These are phyloP conservation scores for Lasioglossum morio DNA, from an alignment of 2,888 invertebrate species.

Conservation along the genomic window DNA sequence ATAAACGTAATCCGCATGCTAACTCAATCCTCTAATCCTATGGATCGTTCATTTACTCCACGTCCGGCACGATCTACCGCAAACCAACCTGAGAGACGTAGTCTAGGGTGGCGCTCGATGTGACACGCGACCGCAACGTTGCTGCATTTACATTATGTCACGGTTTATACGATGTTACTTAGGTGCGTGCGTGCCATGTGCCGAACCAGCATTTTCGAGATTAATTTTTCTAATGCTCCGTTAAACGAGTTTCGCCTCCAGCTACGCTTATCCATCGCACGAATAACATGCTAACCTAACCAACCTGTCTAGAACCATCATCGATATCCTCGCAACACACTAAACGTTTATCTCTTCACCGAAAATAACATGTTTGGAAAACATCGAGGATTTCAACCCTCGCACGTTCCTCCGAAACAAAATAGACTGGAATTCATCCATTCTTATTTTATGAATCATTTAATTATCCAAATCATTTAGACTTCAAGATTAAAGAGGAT, in stretches of 20 bases:
- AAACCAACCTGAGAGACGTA: slow-evolving; percentile 73
- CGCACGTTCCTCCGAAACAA: too few species aligned
- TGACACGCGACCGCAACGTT: slow-evolving; percentile 81
- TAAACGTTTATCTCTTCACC: not conserved
- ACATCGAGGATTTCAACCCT: too few species aligned
- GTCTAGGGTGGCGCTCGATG: slow-evolving; percentile 75
- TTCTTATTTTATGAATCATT: too few species aligned
- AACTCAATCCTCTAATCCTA: slow-evolving; percentile 62
- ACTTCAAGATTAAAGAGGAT: too few species aligned
- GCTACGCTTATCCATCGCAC: slow-evolving; percentile 27
- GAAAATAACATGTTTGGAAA: not conserved
- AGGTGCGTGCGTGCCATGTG: slow-evolving; percentile 73
- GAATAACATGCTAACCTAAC: slow-evolving; percentile 7
- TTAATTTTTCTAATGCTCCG: slow-evolving; percentile 79
- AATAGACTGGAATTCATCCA: too few species aligned
- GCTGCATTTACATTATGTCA: slow-evolving; percentile 75
- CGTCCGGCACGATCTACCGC: slow-evolving; percentile 61
- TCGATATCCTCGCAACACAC: not conserved
- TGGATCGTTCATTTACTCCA: slow-evolving; percentile 61
- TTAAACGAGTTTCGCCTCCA: not conserved
- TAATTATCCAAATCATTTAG: too few species aligned
- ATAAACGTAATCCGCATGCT: slow-evolving; percentile 31
- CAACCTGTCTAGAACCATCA: not conserved
- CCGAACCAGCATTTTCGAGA: slow-evolving; percentile 79
- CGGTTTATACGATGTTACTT: slow-evolving; percentile 66